Conservation (phyloP, 2,113 vertebrate species). For the Plecturocebus donacophilus region DNA sequence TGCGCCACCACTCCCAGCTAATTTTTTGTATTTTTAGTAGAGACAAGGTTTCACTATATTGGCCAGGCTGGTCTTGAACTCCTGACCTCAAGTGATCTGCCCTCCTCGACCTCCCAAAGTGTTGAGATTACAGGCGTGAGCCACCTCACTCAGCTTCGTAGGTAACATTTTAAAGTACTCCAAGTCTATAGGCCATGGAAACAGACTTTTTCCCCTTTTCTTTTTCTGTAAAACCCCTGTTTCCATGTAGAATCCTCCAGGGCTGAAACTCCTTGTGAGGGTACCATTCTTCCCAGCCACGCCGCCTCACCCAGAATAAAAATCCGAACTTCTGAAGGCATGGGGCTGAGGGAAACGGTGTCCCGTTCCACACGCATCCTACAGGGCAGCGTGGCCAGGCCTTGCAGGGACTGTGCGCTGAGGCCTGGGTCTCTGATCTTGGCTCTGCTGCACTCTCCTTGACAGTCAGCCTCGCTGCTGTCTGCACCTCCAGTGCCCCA, state of each 20-base stretch:
- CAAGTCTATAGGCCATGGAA: fast-evolving
- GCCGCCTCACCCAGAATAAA: fast-evolving
- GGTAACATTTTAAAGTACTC: background rate
- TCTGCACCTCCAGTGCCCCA: fast-evolving
- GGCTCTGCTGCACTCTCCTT: fast-evolving
- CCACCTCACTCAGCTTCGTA: no score
- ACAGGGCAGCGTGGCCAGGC: fast-evolving
- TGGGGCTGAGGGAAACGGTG: fast-evolving
- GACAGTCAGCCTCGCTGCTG: no score
- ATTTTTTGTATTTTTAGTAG: no score
- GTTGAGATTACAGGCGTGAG: no score
- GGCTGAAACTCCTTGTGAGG: background rate
- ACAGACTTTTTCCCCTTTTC: no score
- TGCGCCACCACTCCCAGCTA: no score
- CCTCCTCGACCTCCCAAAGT: no score
- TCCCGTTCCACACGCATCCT: fast-evolving
- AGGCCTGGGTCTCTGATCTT: background rate
- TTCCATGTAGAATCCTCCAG: fast-evolving
- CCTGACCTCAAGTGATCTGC: no score
- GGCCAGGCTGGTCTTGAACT: no score
- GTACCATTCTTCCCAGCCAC: fast-evolving
- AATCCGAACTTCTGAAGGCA: fast-evolving
- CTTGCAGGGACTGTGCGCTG: fast-evolving
- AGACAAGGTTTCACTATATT: no score
- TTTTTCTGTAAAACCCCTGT: background rate